A percentile compares a stretch with the other conserved stretches of the same genome.
These are phyloP conservation scores for Achatina immaculata DNA, from an alignment of 1,140 invertebrate genomes.

Conservation along the genomic window DNA sequence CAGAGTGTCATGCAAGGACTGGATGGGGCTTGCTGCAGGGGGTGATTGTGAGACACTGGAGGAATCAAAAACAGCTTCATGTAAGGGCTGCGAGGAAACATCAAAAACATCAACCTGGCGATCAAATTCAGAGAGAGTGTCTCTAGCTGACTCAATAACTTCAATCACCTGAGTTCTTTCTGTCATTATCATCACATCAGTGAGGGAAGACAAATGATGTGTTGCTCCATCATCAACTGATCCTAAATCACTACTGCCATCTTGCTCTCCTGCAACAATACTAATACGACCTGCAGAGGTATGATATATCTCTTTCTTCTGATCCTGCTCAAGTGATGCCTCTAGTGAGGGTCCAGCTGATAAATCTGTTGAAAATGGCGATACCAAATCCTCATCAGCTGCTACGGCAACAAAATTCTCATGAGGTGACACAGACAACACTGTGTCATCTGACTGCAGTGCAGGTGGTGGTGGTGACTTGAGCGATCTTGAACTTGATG, in stretches of 20 bases:
- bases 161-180: conserved; percentile 39
- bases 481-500: background rate
- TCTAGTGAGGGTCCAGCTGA: background rate
- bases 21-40: background rate
- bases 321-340: background rate
- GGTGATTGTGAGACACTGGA: background rate
- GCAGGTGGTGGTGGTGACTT: conserved; percentile 24
- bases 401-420: background rate
- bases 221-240: background rate
- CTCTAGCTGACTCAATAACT: conserved; percentile 33
- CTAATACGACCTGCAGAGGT: conserved; percentile 58
- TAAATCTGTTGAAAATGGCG: background rate
- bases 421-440: background rate
- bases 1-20: background rate
- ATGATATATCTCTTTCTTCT: conserved; percentile 54
- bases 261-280: conserved; percentile 44
- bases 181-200: background rate
- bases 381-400: background rate
- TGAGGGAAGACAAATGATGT: background rate
- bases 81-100: background rate
- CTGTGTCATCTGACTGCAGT: background rate
- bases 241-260: background rate
- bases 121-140: conserved; percentile 22
- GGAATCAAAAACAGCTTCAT: background rate
- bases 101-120: background rate